Evolutionary conservation across 1,140 invertebrate genomes (phyloP).

Genomic region (Drosophila athabasca): DNA sequence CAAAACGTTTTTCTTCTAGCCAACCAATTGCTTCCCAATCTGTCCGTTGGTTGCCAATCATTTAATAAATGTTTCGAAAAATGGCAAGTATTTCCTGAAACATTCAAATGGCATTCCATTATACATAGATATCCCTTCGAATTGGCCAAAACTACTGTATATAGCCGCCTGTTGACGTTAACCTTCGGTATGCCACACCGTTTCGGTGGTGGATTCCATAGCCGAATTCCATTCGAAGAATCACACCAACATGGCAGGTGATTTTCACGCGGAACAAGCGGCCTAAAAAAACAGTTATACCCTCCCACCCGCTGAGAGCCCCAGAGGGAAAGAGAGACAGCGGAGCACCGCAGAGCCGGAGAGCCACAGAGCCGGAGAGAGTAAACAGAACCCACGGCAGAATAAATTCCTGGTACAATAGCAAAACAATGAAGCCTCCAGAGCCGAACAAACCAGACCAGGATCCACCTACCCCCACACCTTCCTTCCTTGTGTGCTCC

Average conservation of each 20-base stretch:
- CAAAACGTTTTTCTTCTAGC: too few species aligned
- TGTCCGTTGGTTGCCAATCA: too few species aligned
- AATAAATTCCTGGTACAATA: constrained; percentile 57
- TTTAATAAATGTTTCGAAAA: too few species aligned
- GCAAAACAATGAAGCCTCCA: constrained; percentile 67
- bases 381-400: constrained; percentile 42
- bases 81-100: too few species aligned
- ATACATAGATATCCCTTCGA: too few species aligned
- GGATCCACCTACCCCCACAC: constrained; percentile 1
- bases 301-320: not conserved
- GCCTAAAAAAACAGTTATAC: constrained; percentile 3
- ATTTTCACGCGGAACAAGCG: not conserved
- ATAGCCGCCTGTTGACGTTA: not conserved
- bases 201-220: too few species aligned
- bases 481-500: constrained; percentile 24
- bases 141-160: too few species aligned
- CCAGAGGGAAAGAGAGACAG: constrained; percentile 1
- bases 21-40: too few species aligned
- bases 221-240: too few species aligned
- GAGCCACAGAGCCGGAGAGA: constrained; percentile 13
- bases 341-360: not conserved
- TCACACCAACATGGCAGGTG: not conserved
- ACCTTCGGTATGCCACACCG: not conserved
- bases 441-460: constrained; percentile 12
- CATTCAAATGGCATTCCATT: too few species aligned